Percentiles rank a stretch among this genome's conserved stretches.
phyloP scores from a whole-genome alignment of 2,888 invertebrate genomes.

The Dicycla oo region DNA sequence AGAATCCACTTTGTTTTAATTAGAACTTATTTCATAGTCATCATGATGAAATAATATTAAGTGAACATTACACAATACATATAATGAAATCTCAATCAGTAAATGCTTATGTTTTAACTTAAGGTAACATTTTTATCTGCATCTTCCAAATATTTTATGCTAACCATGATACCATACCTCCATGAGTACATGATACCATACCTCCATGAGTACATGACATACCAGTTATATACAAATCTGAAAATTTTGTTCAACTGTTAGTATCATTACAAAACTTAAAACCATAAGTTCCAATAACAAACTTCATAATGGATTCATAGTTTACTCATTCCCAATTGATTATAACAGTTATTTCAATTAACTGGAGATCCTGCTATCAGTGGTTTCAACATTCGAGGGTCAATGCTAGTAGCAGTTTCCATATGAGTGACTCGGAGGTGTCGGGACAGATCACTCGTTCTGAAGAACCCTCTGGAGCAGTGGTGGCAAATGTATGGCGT shows the following conservation, averaged over 20 bases:
- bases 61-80: background rate
- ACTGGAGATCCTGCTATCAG: slow-evolving; percentile 35
- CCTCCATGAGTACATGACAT: too few species aligned
- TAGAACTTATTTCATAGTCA: background rate
- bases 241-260: background rate
- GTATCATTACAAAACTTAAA: background rate
- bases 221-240: background rate
- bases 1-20: background rate
- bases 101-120: too few species aligned
- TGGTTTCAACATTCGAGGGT: slow-evolving; percentile 32
- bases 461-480: slow-evolving; percentile 84
- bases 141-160: too few species aligned
- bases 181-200: too few species aligned
- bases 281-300: background rate
- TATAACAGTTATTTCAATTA: slow-evolving; percentile 21
- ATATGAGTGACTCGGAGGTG: slow-evolving; percentile 83
- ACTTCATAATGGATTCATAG: background rate
- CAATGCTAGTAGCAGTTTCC: slow-evolving; percentile 67
- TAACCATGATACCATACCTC: too few species aligned
- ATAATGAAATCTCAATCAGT: too few species aligned
- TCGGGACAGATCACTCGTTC: slow-evolving; percentile 83
- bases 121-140: too few species aligned
- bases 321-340: slow-evolving; percentile 25
- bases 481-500: slow-evolving; percentile 85
- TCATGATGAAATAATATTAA: too few species aligned